These are phyloP conservation scores for Acanthosepion lycidas DNA, from an alignment of 2,888 invertebrate species.

Conservation along the genomic window DNA sequence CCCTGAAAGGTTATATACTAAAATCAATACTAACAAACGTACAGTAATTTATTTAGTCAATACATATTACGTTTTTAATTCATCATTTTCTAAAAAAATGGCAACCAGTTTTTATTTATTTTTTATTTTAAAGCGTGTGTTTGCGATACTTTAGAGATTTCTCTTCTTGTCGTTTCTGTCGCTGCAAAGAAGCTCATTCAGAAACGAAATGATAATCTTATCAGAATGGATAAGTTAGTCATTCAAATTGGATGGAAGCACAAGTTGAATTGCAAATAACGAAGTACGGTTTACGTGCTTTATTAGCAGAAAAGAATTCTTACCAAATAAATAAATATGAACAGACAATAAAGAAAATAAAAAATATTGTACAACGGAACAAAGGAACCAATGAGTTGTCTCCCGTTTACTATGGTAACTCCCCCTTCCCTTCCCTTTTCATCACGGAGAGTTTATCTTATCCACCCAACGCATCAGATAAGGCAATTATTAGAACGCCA, in stretches of 20 bases:
- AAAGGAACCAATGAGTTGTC: background rate
- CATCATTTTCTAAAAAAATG: background rate
- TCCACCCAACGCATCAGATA: background rate
- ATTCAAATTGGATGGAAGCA: background rate
- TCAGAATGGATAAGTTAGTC: background rate
- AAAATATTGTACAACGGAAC: background rate
- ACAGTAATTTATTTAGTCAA: background rate
- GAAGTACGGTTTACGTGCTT: background rate
- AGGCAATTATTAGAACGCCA: background rate
- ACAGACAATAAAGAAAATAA: background rate
- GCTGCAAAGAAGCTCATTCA: background rate
- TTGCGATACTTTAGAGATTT: background rate
- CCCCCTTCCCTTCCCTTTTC: background rate
- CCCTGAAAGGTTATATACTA: no score
- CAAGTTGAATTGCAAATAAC: no score
- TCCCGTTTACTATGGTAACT: background rate
- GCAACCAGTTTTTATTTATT: background rate
- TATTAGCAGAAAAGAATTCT: background rate
- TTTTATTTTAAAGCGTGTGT: background rate
- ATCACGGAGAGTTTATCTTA: background rate
- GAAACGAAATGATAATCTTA: background rate
- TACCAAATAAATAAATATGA: background rate
- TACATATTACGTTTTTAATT: background rate
- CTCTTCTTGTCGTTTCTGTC: background rate
- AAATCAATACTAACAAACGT: no score